Percentiles rank a stretch among this genome's conserved stretches.
These are phyloP conservation scores for Scortum barcoo DNA, from an alignment of 2,113 vertebrate species.

Conservation along the genomic window DNA sequence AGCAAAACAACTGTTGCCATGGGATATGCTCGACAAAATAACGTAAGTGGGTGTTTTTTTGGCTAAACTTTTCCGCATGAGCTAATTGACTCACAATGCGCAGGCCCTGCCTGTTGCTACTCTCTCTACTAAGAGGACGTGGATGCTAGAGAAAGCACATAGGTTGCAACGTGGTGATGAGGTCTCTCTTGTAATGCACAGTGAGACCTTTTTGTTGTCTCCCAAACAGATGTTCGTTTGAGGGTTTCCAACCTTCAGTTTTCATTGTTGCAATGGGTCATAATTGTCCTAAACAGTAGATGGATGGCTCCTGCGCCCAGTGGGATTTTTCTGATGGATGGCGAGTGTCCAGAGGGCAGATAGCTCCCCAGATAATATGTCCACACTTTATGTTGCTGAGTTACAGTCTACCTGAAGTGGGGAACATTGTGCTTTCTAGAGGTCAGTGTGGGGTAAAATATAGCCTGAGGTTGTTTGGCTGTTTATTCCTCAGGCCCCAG, in stretches of 20 bases:
- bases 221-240: neutral
- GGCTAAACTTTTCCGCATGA: constrained; percentile 57
- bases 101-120: constrained; percentile 16
- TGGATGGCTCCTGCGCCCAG: constrained; percentile 11
- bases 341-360: constrained; percentile 28
- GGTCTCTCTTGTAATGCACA: neutral
- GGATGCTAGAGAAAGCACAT: constrained; percentile 17
- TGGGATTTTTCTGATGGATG: constrained; percentile 45
- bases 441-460: constrained; percentile 47
- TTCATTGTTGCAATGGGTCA: neutral
- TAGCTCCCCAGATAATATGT: constrained; percentile 39
- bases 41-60: constrained; percentile 44
- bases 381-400: constrained; percentile 46
- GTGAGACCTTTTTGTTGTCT: neutral
- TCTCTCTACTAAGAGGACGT: constrained; percentile 25
- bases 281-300: constrained; percentile 15
- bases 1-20: constrained; percentile 73
- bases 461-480: constrained; percentile 17
- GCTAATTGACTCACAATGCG: constrained; percentile 61
- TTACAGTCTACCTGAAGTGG: constrained; percentile 52
- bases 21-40: constrained; percentile 62
- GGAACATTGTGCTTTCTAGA: constrained; percentile 30
- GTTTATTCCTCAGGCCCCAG: constrained; percentile 41
- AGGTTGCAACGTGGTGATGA: constrained; percentile 33
- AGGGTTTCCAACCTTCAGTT: neutral